phyloP scores from a whole-genome alignment of 2,888 invertebrate genomes.

The Asteroscopus sphinx region DNA sequence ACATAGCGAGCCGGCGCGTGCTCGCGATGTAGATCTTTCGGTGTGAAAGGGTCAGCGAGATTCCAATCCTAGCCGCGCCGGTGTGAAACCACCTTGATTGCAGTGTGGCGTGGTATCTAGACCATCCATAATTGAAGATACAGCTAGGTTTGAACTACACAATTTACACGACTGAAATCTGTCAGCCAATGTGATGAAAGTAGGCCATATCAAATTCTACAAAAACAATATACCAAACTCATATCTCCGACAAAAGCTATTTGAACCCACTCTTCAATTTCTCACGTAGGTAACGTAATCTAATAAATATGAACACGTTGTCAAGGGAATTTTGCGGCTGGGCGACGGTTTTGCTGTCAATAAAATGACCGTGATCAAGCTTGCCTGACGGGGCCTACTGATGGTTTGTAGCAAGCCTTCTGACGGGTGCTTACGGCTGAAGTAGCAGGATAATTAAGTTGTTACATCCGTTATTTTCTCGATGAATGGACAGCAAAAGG shows the following conservation, averaged over 20 bases:
- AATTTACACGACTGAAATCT: too few relatives aligned
- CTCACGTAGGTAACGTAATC: conserved; percentile 5
- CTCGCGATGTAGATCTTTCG: too few relatives aligned
- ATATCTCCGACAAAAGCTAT: not conserved
- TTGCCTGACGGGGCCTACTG: conserved; percentile 22
- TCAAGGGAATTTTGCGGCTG: conserved; percentile 52
- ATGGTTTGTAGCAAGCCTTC: conserved; percentile 14
- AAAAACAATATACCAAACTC: not conserved
- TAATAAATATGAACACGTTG: conserved; percentile 31
- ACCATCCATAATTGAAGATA: too few relatives aligned
- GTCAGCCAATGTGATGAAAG: too few relatives aligned
- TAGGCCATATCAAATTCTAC: too few relatives aligned
- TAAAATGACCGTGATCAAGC: conserved; percentile 42
- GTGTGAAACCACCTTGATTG: too few relatives aligned
- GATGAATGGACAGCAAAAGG: conserved; percentile 20
- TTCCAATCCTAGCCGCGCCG: too few relatives aligned
- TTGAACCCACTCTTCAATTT: not conserved
- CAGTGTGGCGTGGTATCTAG: too few relatives aligned
- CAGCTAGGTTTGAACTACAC: too few relatives aligned
- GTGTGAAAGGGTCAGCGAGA: too few relatives aligned
- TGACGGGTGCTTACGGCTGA: conserved; percentile 34
- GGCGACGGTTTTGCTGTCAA: conserved; percentile 31
- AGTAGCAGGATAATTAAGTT: conserved; percentile 45
- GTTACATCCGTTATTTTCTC: conserved; percentile 38
- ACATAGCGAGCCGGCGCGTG: too few relatives aligned